phyloP scores from a whole-genome alignment of 2,888 invertebrate species.

The Craniophora ligustri region DNA sequence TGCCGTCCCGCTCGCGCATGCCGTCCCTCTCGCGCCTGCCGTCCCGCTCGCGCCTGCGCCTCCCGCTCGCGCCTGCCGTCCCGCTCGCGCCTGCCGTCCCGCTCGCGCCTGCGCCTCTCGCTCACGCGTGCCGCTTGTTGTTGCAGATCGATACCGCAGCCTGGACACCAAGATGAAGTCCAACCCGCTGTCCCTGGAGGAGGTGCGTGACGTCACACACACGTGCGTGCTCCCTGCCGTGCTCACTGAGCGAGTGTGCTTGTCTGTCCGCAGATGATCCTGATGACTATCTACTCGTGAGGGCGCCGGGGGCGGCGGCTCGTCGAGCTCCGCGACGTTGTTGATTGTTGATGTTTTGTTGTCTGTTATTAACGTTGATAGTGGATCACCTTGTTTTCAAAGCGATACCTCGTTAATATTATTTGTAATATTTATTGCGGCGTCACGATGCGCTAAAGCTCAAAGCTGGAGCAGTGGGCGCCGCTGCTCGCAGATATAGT shows the following conservation, averaged over 20 bases:
- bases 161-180: slow-evolving; percentile 92
- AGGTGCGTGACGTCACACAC: slow-evolving; percentile 79
- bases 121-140: slow-evolving; percentile 39
- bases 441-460: neutral
- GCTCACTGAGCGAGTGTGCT: neutral
- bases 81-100: no score
- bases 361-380: neutral
- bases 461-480: no score
- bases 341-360: slow-evolving; percentile 8
- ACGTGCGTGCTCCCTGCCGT: neutral
- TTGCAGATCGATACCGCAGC: slow-evolving; percentile 91
- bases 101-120: slow-evolving; percentile 28
- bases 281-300: slow-evolving; percentile 91
- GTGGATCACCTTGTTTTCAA: slow-evolving; percentile 1
- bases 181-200: slow-evolving; percentile 92
- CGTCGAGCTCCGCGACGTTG: slow-evolving; percentile 18
- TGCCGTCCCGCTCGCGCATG: neutral
- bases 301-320: slow-evolving; percentile 1
- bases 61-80: neutral
- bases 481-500: slow-evolving; percentile 20
- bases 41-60: slow-evolving; percentile 20
- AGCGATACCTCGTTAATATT: neutral
- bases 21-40: no score
- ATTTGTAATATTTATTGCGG: slow-evolving; percentile 29
- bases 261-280: slow-evolving; percentile 86